A percentile compares a stretch with the other conserved stretches of the same genome.
phyloP scores from a whole-genome alignment of 2,113 vertebrate genomes.

The Hippocampus zosterae region DNA sequence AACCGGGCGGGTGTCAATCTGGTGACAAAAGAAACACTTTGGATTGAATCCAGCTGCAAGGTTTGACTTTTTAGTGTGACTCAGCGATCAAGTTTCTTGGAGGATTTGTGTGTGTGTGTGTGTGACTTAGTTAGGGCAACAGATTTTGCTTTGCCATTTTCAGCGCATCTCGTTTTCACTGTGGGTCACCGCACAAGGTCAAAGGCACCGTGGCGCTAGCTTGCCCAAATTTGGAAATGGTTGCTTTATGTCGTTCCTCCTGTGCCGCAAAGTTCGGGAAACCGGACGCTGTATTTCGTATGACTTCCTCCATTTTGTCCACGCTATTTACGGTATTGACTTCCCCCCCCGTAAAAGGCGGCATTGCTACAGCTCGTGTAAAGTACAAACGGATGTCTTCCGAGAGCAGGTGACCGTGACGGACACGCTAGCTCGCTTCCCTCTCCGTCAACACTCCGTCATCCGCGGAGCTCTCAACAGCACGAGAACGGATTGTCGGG shows the following conservation, averaged over 20 bases:
- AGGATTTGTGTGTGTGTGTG: neutral
- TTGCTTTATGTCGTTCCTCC: too few relatives aligned
- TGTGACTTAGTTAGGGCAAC: neutral
- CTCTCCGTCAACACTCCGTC: constrained; percentile 26
- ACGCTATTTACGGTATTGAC: too few relatives aligned
- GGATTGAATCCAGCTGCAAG: constrained; percentile 4
- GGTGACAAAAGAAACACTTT: neutral
- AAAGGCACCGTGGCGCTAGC: too few relatives aligned
- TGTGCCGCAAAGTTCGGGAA: too few relatives aligned
- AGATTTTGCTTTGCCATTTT: neutral
- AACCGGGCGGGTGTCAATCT: neutral
- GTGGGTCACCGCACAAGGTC: too few relatives aligned
- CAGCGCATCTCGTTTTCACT: too few relatives aligned
- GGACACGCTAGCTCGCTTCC: constrained; percentile 16
- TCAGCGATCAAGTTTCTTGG: constrained; percentile 5
- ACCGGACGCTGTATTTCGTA: too few relatives aligned
- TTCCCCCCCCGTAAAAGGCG: too few relatives aligned
- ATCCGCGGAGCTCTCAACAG: constrained; percentile 10
- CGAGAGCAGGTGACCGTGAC: constrained; percentile 35
- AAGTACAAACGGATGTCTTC: neutral
- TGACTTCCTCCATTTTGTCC: too few relatives aligned
- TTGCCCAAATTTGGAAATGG: too few relatives aligned
- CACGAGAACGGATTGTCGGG: constrained; percentile 23
- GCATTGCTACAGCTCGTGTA: too few relatives aligned
- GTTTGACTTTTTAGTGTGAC: neutral